Base-by-base conservation (phyloP, 2,888 invertebrate genomes). In the Magallana nippona region DNA sequence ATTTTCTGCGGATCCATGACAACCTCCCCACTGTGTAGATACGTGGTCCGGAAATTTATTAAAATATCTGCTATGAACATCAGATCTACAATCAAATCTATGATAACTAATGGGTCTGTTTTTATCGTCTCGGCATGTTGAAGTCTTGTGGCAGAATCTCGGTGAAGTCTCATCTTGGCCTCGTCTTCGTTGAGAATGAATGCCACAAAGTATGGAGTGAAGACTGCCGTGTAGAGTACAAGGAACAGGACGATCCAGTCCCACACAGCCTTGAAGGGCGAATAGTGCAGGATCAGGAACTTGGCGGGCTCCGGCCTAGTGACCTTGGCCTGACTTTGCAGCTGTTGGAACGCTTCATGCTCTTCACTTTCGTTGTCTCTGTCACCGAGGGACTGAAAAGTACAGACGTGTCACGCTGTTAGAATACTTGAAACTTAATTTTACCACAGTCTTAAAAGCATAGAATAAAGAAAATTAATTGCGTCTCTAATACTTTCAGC, bases 61-160 rank as follows among this genome's bases (percentile, higher is more conserved):
- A 94, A 90, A 84, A 94, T 94, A 88, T 94, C 94, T 1, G 93
- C 93, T 79, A 94, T 93, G 88, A 94, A 94, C 93, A 94, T 94
- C n/a, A 94, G 88, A 88, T 94, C 94, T 11, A 94, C 94, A 56
- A 94, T 92, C 55, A 94, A 90, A 87, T 94, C 94, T 56, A 94
- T 93, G 58, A 94, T 92, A 13, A 94, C 94, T 56, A 94, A 91
- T 1, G 94, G 93, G 87, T 94, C 93, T 3, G 93, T 93, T 55
- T 91, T 89, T 44, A 91, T 91, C n/a, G 91, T 91, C 82, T 92
- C 91, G 27, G 93, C 92, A 82, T 91, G 92, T 71, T 91, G 90
- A 55, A 89, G 84, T 27, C 93, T 86, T 17, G 93, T 93, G 58
- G 89, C 86, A 13, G 93, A 89, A 80, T 93, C 92, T 63, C 90